A percentile compares a stretch with the other conserved stretches of the same genome.
phyloP scores from a whole-genome alignment of 2,797 vertebrate genomes.

The Percopsis omiscomaycus region DNA sequence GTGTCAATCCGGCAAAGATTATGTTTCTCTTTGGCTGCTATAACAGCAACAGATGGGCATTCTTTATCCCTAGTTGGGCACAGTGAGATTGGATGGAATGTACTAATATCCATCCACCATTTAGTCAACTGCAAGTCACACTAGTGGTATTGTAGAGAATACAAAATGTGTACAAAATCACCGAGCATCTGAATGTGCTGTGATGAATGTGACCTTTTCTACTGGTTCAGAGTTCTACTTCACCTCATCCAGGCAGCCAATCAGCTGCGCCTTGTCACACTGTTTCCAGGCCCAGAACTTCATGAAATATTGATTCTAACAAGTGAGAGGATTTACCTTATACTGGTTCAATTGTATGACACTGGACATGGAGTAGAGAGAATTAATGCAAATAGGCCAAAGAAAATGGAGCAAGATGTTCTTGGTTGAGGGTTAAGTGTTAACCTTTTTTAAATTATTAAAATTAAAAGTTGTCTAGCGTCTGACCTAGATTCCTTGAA shows the following conservation, averaged over 20 bases:
- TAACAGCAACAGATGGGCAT: constrained; percentile 2
- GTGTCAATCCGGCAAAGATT: constrained; percentile 51
- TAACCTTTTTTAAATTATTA: not conserved
- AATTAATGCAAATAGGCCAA: constrained; percentile 20
- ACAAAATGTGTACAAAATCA: constrained; percentile 13
- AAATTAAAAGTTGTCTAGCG: not conserved
- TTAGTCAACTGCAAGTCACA: not conserved
- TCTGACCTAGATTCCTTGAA: too few relatives aligned
- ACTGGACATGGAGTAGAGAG: constrained; percentile 13
- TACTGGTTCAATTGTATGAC: constrained; percentile 35
- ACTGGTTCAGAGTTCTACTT: constrained; percentile 54
- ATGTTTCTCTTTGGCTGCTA: constrained; percentile 28
- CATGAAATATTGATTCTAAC: constrained; percentile 69
- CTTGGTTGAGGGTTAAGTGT: constrained; percentile 14
- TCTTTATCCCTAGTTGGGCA: not conserved
- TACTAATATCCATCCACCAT: too few relatives aligned
- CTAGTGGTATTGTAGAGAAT: not conserved
- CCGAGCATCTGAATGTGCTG: constrained; percentile 5
- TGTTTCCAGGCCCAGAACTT: constrained; percentile 64
- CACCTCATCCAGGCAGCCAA: constrained; percentile 47
- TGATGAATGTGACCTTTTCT: constrained; percentile 21
- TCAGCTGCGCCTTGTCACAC: constrained; percentile 49
- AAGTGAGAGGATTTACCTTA: constrained; percentile 45
- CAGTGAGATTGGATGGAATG: too few relatives aligned
- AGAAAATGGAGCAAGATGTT: constrained; percentile 6